Percentiles rank a stretch among this genome's conserved stretches.
These are phyloP conservation scores for Discoglossus pictus DNA, from an alignment of 2,797 vertebrate species.

Conservation along the genomic window DNA sequence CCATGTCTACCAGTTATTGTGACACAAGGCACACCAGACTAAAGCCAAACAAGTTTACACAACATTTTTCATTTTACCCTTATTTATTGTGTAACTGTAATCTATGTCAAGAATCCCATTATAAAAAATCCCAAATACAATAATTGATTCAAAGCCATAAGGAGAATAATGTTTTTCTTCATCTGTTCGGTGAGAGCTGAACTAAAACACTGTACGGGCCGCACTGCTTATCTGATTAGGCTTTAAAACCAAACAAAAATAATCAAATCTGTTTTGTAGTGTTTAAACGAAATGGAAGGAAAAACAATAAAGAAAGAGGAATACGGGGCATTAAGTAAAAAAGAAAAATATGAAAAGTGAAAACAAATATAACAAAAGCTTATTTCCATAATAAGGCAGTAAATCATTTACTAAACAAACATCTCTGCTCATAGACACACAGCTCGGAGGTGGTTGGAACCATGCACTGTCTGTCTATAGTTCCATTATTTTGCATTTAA, in stretches of 20 bases:
- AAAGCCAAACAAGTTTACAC: not conserved
- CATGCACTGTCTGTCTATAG: too few species aligned
- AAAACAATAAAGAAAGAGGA: too few species aligned
- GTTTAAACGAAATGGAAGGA: not conserved
- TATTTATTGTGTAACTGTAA: conserved; percentile 5
- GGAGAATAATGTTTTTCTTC: conserved; percentile 7
- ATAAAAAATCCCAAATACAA: not conserved
- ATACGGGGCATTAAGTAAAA: too few species aligned
- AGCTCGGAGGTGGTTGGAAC: too few species aligned
- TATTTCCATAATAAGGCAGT: too few species aligned
- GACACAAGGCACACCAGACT: not conserved
- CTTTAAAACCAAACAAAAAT: not conserved
- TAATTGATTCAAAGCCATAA: not conserved
- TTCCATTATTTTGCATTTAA: too few species aligned
- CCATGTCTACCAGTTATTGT: too few species aligned
- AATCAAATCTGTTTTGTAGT: conserved; percentile 5
- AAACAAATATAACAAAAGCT: too few species aligned
- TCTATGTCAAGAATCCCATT: conserved; percentile 7
- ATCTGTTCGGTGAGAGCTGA: not conserved
- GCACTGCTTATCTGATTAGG: not conserved
- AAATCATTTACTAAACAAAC: too few species aligned
- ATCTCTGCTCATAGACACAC: too few species aligned
- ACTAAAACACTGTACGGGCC: not conserved
- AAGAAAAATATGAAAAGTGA: too few species aligned
- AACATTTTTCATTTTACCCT: conserved; percentile 1